A percentile compares a stretch with the other conserved stretches of the same genome.
These are phyloP conservation scores for Ectemnius cavifrons DNA, from an alignment of 2,888 invertebrate genomes.

Conservation along the genomic window DNA sequence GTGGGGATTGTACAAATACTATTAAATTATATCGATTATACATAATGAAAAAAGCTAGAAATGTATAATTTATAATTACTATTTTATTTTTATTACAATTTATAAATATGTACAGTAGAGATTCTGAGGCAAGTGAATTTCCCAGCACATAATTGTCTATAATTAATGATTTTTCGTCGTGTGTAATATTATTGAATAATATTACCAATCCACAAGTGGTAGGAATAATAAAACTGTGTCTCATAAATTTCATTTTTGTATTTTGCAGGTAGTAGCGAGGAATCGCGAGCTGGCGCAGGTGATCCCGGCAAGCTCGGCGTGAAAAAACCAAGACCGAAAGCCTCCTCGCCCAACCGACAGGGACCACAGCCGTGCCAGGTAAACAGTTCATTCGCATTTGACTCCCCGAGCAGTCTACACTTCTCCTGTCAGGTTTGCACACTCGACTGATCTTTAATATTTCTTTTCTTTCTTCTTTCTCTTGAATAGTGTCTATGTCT, in stretches of 20 bases:
- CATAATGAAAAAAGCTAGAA: too few species aligned
- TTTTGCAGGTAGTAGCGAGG: constrained; percentile 79
- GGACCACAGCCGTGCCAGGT: constrained; percentile 96
- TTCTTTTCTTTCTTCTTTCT: not conserved
- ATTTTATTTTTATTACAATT: too few species aligned
- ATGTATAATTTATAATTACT: too few species aligned
- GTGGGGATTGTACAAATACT: too few species aligned
- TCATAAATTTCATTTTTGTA: constrained; percentile 21
- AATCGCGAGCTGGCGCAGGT: constrained; percentile 78
- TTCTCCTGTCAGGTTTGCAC: not conserved
- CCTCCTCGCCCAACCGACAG: constrained; percentile 93
- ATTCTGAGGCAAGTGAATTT: too few species aligned
- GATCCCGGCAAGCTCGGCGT: constrained; percentile 81
- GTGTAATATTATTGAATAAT: too few species aligned
- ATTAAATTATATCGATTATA: too few species aligned
- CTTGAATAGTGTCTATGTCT: not conserved
- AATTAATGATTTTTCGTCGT: too few species aligned
- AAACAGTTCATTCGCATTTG: constrained; percentile 66
- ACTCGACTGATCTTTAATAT: not conserved
- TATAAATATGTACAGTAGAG: too few species aligned
- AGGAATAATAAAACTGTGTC: constrained; percentile 1
- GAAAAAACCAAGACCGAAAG: constrained; percentile 89
- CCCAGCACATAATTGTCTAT: too few species aligned
- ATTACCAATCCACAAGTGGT: too few species aligned
- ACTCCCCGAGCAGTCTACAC: too few species aligned